Evolutionary conservation across 2,113 vertebrate species (phyloP).

Genomic region (Pterocles gutturalis): DNA sequence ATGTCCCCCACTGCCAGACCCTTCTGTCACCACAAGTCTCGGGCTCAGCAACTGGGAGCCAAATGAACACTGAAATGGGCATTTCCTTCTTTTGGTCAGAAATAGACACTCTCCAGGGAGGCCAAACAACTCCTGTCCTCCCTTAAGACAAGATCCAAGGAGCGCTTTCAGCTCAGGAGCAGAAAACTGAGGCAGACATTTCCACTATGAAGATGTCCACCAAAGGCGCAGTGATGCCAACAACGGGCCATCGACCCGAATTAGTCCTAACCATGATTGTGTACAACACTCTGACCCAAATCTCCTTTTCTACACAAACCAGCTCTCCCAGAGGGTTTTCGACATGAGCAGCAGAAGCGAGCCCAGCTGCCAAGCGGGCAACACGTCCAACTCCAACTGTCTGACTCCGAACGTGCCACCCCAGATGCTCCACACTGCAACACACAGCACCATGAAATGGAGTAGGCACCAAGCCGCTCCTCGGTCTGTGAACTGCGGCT

Average conservation of each 20-base stretch:
- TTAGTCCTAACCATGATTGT: background rate
- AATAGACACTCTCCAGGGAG: background rate
- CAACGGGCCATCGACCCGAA: background rate
- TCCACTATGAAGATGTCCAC: background rate
- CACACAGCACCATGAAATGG: rapidly evolving
- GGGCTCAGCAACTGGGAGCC: background rate
- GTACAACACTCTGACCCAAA: background rate
- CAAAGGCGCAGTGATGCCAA: background rate
- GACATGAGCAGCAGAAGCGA: rapidly evolving
- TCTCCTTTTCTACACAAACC: background rate
- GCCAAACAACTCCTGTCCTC: background rate
- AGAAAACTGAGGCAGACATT: background rate
- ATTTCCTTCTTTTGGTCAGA: background rate
- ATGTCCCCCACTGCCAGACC: too few species aligned
- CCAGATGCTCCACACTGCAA: rapidly evolving
- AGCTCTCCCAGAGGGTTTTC: background rate
- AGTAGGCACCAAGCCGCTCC: background rate
- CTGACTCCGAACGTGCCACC: background rate
- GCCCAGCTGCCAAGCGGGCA: background rate
- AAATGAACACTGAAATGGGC: background rate
- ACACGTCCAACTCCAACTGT: background rate
- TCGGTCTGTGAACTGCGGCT: rapidly evolving
- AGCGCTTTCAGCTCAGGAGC: background rate
- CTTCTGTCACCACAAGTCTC: background rate
- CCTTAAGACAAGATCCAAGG: background rate